Evolutionary conservation across 1,140 invertebrate species (phyloP).

Genomic region (Teleogryllus occipitalis): DNA sequence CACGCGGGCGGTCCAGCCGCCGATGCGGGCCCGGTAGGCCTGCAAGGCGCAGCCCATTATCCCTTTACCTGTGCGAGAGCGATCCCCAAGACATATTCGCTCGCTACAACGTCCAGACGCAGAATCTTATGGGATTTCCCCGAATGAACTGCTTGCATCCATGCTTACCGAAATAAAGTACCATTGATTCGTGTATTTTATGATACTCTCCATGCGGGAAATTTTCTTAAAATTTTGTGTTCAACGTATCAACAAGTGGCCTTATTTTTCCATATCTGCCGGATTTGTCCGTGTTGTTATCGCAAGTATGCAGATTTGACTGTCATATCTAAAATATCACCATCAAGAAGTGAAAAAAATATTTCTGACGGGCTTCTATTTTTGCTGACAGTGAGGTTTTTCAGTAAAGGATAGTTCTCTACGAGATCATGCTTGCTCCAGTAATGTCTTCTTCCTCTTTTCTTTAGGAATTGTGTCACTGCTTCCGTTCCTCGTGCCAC

Average conservation of each 20-base stretch:
- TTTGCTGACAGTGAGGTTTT: not conserved
- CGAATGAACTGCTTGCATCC: too few relatives aligned
- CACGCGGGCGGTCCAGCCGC: too few relatives aligned
- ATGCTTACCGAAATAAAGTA: too few relatives aligned
- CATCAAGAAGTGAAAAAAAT: not conserved
- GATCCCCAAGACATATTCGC: too few relatives aligned
- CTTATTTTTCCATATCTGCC: slow-evolving; percentile 7
- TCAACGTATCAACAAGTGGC: not conserved
- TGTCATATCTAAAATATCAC: too few relatives aligned
- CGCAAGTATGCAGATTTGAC: not conserved
- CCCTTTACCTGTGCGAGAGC: not conserved
- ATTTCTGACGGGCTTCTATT: not conserved
- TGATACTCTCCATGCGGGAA: slow-evolving; percentile 13
- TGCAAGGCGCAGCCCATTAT: not conserved
- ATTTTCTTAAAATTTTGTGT: slow-evolving; percentile 9
- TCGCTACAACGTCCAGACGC: too few relatives aligned
- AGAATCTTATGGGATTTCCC: slow-evolving; percentile 11
- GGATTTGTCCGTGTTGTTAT: slow-evolving; percentile 6
- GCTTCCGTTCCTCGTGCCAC: not conserved
- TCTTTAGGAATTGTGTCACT: not conserved
- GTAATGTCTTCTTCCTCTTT: not conserved
- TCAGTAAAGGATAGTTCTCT: not conserved
- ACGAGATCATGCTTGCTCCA: not conserved
- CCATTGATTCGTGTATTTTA: slow-evolving; percentile 12
- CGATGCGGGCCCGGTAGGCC: too few relatives aligned